These are phyloP conservation scores for Molorchus minor DNA, from an alignment of 2,888 invertebrate genomes.

Conservation along the genomic window DNA sequence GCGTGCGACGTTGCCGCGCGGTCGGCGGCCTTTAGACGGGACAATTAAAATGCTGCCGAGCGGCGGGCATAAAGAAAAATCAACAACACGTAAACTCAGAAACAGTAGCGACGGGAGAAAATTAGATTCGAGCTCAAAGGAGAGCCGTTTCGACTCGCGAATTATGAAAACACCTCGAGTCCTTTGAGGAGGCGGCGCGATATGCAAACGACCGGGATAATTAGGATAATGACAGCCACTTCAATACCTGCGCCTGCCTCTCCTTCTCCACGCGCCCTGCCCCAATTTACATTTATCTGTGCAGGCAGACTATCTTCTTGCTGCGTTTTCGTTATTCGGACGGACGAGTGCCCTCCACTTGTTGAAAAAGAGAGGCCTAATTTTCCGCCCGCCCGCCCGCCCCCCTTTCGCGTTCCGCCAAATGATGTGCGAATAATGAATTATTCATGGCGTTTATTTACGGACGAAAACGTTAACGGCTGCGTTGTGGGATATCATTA, in stretches of 20 bases:
- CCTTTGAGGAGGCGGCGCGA: constrained; percentile 61
- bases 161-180: constrained; percentile 64
- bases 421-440: no score
- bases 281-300: constrained; percentile 36
- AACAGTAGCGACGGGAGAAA: constrained; percentile 55
- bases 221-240: constrained; percentile 64
- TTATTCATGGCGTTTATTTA: no score
- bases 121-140: constrained; percentile 64
- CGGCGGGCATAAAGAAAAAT: constrained; percentile 49
- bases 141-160: constrained; percentile 59
- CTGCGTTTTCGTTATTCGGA: constrained; percentile 23
- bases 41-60: constrained; percentile 42
- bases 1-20: background rate
- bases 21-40: constrained; percentile 15
- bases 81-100: constrained; percentile 51
- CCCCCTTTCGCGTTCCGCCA: background rate
- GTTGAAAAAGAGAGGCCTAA: constrained; percentile 18
- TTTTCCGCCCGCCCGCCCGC: background rate
- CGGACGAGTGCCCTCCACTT: constrained; percentile 15
- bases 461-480: no score
- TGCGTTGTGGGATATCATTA: no score
- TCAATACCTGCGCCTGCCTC: constrained; percentile 55
- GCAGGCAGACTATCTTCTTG: no score
- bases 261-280: constrained; percentile 28
- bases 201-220: constrained; percentile 64